Conservation (phyloP, 2,113 vertebrate species). For the Trachemys scripta region DNA sequence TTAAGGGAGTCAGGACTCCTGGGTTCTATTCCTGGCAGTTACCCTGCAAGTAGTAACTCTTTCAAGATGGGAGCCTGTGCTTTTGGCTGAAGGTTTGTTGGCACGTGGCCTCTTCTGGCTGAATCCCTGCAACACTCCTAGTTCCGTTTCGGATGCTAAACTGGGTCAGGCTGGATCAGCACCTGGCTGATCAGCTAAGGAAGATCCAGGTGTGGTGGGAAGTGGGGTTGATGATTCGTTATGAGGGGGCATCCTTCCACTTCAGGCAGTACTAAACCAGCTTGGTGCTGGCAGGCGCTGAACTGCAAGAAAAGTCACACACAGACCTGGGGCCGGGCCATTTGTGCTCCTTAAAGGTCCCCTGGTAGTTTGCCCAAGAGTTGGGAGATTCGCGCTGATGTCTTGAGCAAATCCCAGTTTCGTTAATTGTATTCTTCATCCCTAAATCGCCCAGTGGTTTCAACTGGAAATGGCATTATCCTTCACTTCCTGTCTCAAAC, state of each 20-base stretch:
- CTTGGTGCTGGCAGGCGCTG: background rate
- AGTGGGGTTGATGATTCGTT: background rate
- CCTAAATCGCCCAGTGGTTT: background rate
- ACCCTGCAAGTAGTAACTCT: background rate
- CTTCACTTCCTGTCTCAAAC: background rate
- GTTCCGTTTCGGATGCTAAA: background rate
- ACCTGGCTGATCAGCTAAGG: background rate
- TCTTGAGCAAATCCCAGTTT: background rate
- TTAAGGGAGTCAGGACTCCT: background rate
- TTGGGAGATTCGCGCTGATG: background rate
- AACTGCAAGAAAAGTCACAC: background rate
- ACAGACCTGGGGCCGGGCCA: background rate
- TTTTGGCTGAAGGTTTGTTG: background rate
- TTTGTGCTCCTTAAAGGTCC: background rate
- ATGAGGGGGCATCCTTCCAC: background rate
- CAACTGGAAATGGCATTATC: background rate
- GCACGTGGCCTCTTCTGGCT: background rate
- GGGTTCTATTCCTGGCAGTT: background rate
- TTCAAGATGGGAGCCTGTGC: background rate
- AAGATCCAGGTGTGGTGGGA: background rate
- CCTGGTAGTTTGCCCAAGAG: background rate
- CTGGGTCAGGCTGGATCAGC: background rate
- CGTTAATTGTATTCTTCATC: background rate
- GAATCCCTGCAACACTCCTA: background rate
- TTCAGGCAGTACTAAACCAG: background rate